A percentile compares a stretch with the other conserved stretches of the same genome.
phyloP scores from a whole-genome alignment of 2,888 invertebrate species.

The Leucophenga montana region DNA sequence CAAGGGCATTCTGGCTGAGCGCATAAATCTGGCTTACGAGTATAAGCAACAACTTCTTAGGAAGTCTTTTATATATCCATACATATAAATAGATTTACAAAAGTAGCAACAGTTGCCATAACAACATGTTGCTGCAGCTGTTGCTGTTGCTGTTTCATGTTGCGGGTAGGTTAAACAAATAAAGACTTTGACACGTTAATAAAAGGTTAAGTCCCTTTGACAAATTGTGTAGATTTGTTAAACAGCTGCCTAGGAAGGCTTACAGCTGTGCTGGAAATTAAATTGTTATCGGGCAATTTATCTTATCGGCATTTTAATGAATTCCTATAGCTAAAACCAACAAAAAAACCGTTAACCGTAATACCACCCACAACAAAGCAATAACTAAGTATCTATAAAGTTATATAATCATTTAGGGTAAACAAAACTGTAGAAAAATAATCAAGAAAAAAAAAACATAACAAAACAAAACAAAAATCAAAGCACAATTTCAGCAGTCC shows the following conservation, averaged over 20 bases:
- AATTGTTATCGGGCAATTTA: neutral
- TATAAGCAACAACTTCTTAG: too few species aligned
- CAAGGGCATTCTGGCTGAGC: too few species aligned
- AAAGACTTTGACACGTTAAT: too few species aligned
- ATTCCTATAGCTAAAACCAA: neutral
- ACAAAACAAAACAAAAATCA: neutral
- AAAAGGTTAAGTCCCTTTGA: neutral
- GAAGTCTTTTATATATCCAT: too few species aligned
- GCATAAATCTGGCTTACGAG: too few species aligned
- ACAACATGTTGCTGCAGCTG: too few species aligned
- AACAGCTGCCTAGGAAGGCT: neutral
- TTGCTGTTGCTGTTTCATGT: too few species aligned
- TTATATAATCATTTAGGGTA: conserved; percentile 8
- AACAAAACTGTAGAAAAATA: neutral
- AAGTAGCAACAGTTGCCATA: too few species aligned
- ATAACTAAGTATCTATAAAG: neutral
- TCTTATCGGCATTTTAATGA: neutral
- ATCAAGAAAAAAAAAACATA: neutral
- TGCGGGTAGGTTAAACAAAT: too few species aligned
- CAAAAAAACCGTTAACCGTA: neutral
- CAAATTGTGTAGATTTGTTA: neutral
- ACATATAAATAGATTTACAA: too few species aligned
- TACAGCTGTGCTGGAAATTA: neutral
- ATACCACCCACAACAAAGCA: conserved; percentile 14
- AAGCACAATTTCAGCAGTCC: too few species aligned